Base-by-base conservation (phyloP, 92 coral and sea anemone genomes). In the Siderastrea radians region DNA sequence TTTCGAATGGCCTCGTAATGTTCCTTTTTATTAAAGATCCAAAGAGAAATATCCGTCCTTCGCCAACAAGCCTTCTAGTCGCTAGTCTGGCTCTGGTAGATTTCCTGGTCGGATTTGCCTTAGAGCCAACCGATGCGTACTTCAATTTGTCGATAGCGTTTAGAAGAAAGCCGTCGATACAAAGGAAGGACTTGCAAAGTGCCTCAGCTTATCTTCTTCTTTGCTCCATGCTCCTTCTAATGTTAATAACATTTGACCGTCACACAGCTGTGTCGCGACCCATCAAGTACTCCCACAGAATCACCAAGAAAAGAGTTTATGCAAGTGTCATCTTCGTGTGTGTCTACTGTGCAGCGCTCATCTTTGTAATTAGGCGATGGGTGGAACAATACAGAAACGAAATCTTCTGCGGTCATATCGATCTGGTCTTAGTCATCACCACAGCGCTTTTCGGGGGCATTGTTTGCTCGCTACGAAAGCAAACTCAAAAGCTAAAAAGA, bases 81-180 rank as follows among this genome's bases (percentile, higher is more conserved):
- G 90, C 96, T 1, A 94, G 94, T 76, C 80, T 94, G 61, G 94
- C 94, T 4, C 60, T 88, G 11, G 93, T 91, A 1, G 96, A 94
- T 61, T 94, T 94, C 52, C 47, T 80, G 1, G 96, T 94, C 1
- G 96, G 96, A 3, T n/a, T 84, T 11, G 81, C 85, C 46, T 79
- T 94, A 68, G 96, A 94, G 81, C 96, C 96, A 1, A 78, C 86
- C 0, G 91, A 93, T 52, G 93, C 94, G 8, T 88, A 74, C 74
- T 94, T 85, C 81, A 89, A 49, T 64, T 80, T 89, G 65, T 81
- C 94, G 0, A 65, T 79, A 3, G 86, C 80, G 1, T 65, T 50
- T 19, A 51, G 62, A 11, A 88, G 68, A 59, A 68, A 78, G 80
- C 69, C 83, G 14, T 82, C 90, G 6, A 85, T 88, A 76, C 10